Percentiles rank a stretch among this genome's conserved stretches.
Evolutionary conservation across 1,140 invertebrate genomes (phyloP).

Genomic region (Manduca sexta): DNA sequence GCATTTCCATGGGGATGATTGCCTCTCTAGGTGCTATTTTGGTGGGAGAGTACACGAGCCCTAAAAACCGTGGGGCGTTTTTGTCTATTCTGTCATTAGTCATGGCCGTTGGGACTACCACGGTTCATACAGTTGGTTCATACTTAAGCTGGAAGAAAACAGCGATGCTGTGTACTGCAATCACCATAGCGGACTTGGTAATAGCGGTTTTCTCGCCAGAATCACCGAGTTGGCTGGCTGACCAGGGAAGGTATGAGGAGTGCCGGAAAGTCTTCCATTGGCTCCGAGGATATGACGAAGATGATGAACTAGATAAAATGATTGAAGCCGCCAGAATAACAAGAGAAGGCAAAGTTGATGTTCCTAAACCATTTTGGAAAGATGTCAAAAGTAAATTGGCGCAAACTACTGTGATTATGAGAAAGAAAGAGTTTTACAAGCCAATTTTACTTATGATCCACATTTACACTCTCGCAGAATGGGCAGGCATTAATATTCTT

Average conservation of each 20-base stretch:
- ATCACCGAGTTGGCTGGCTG: conserved; percentile 31
- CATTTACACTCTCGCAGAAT: conserved; percentile 1
- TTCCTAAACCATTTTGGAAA: neutral
- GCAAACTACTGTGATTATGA: neutral
- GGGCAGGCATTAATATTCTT: conserved; percentile 5
- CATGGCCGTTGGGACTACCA: conserved; percentile 19
- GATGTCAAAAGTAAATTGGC: neutral
- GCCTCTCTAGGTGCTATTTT: conserved; percentile 2
- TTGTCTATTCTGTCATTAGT: conserved; percentile 23
- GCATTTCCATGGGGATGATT: conserved; percentile 7
- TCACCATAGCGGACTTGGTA: conserved; percentile 17
- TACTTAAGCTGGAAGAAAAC: conserved; percentile 25
- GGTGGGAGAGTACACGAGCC: conserved; percentile 10
- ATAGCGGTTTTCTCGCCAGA: conserved; percentile 30
- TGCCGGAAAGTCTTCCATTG: conserved; percentile 25
- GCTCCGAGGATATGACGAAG: conserved; percentile 29
- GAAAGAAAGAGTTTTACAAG: conserved; percentile 4
- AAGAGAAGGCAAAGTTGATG: conserved; percentile 3
- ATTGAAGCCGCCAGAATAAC: conserved; percentile 16
- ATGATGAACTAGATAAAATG: conserved; percentile 31
- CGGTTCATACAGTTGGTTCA: conserved; percentile 21
- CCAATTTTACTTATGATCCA: conserved; percentile 6
- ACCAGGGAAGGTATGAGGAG: conserved; percentile 25
- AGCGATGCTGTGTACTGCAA: conserved; percentile 15
- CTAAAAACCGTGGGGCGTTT: conserved; percentile 16